These are phyloP conservation scores for Beaufortia kweichowensis DNA, from an alignment of 2,113 vertebrate species.

Conservation along the genomic window DNA sequence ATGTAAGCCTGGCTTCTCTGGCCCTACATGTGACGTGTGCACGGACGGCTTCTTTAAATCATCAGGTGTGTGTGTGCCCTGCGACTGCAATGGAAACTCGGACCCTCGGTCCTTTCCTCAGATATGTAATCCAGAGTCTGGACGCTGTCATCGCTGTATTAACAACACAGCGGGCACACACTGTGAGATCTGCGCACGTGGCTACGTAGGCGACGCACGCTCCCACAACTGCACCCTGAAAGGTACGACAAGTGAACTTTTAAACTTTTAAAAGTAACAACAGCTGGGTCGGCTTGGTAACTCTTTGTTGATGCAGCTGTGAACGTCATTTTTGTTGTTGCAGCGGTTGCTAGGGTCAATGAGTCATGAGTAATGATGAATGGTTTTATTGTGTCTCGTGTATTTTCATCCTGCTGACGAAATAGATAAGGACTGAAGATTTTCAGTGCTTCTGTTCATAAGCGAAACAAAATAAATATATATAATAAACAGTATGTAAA, in stretches of 20 bases:
- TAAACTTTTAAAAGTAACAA: too few relatives aligned
- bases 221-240: slow-evolving; percentile 80
- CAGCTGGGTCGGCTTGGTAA: too few relatives aligned
- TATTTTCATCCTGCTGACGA: background rate
- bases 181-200: slow-evolving; percentile 82
- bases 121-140: slow-evolving; percentile 81
- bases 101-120: slow-evolving; percentile 69
- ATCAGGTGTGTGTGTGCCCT: slow-evolving; percentile 77
- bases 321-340: background rate
- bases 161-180: slow-evolving; percentile 80
- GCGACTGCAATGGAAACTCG: slow-evolving; percentile 85
- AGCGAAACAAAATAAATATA: too few relatives aligned
- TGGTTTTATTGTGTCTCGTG: background rate
- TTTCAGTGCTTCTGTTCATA: too few relatives aligned
- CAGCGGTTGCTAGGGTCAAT: background rate
- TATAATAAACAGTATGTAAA: background rate
- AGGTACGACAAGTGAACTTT: slow-evolving; percentile 75
- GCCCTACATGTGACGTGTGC: slow-evolving; percentile 80
- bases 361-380: background rate
- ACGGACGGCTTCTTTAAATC: slow-evolving; percentile 81
- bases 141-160: slow-evolving; percentile 81
- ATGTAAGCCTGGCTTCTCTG: slow-evolving; percentile 78
- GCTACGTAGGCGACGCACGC: slow-evolving; percentile 72
- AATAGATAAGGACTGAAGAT: background rate
- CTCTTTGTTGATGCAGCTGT: too few relatives aligned